Evolutionary conservation across 2,888 invertebrate genomes (phyloP).

Genomic region (Hemithea aestivaria): DNA sequence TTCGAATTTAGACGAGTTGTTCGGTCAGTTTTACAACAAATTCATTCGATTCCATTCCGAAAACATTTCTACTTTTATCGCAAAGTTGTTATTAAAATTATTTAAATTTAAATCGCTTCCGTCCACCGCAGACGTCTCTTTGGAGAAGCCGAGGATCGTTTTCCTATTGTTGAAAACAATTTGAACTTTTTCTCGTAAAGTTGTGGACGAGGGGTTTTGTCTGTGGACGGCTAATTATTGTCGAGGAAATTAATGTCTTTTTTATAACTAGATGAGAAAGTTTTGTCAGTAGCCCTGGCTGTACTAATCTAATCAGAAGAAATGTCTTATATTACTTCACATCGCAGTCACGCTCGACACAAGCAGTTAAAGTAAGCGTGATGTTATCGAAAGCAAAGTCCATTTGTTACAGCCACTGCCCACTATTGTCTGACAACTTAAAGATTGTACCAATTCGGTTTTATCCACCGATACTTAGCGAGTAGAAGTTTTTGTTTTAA

Average conservation of each 20-base stretch:
- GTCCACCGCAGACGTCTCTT: conserved; percentile 20
- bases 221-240: conserved; percentile 7
- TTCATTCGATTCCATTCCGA: conserved; percentile 3
- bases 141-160: conserved; percentile 17
- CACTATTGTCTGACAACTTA: conserved; percentile 8
- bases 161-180: conserved; percentile 15
- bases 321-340: too few species aligned
- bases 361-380: too few species aligned
- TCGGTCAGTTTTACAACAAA: conserved; percentile 16
- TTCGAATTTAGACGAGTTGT: conserved; percentile 13
- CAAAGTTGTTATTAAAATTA: conserved; percentile 25
- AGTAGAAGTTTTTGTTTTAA: conserved; percentile 41
- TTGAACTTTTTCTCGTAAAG: conserved; percentile 16
- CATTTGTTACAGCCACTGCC: conserved; percentile 7
- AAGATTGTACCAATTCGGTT: conserved; percentile 13
- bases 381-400: too few species aligned
- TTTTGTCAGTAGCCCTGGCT: too few species aligned
- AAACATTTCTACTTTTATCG: conserved; percentile 24
- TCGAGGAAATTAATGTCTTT: conserved; percentile 5
- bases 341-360: too few species aligned
- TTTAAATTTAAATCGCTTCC: conserved; percentile 21
- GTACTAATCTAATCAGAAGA: too few species aligned
- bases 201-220: conserved; percentile 10
- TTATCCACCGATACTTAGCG: conserved; percentile 17
- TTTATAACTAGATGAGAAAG: too few species aligned